Base-by-base conservation (phyloP, 2,888 invertebrate species). In the Merodon equestris region DNA sequence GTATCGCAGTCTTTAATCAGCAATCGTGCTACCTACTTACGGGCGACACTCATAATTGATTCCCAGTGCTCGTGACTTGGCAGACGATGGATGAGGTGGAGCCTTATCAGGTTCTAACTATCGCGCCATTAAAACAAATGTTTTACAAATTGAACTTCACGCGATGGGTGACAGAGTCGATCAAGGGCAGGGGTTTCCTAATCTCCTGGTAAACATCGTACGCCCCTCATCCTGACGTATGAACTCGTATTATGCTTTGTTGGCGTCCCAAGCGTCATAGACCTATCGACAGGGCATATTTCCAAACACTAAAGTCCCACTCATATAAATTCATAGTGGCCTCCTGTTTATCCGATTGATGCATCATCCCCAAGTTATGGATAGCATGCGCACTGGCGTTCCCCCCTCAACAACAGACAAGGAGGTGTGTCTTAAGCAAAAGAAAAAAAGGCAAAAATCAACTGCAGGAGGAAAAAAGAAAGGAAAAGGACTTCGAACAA, bases 71-170 rank as follows among this genome's bases (percentile, higher is more conserved):
- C 68, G 73, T 68, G 50, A 44, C 40, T n/a, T 38, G 58, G 45
- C 51, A n/a, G n/a, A n/a, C 72, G 53, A 36, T 9, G 36, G 36
- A 9, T 36, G 36, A 36, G 36, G n/a, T 27, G 7, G 40, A 3
- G 3, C 9, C 10, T 73, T 73, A 72, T 72, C 72, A 72, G 50
- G 57, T 53, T 15, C 44, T 64, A 58, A 53, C 73, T 60, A 56
- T 58, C 58, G 53, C 50, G 63, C 79, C 74, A 74, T 79, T 79
- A 70, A 60, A 40, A 75, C 81, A 84, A 84, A 84, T 84, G 82
- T 83, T 84, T 83, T 83, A 84, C 83, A 84, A 86, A 86, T 86
- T 85, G 84, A 85, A 85, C 85, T 86, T 86, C 86, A 87, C 86
- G 86, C 87, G 86, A 87, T 84, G 82, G 83, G 82, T 84, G 83